Conservation (phyloP, 2,888 invertebrate species). For the Ypsolopha scabrella region DNA sequence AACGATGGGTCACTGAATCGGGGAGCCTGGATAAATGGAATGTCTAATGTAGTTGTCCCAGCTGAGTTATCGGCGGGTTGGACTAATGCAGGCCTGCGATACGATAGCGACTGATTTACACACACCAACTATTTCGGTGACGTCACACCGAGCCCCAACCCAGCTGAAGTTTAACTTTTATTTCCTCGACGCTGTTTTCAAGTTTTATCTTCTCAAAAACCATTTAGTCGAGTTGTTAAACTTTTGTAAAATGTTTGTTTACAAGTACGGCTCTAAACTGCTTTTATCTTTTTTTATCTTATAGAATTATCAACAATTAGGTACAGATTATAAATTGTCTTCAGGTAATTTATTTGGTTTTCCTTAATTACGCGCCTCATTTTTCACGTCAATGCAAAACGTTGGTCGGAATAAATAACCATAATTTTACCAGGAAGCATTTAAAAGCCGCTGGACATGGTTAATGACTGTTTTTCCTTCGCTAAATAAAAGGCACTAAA, state of each 20-base stretch:
- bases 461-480: too few species aligned
- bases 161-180: background rate
- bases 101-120: background rate
- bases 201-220: background rate
- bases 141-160: background rate
- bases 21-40: constrained; percentile 7
- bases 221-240: background rate
- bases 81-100: constrained; percentile 15
- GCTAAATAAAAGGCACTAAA: too few species aligned
- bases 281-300: too few species aligned
- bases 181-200: background rate
- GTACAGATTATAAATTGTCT: too few species aligned
- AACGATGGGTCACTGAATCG: background rate
- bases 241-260: background rate
- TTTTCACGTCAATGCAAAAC: too few species aligned
- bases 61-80: constrained; percentile 18
- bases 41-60: constrained; percentile 16
- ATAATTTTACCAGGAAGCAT: too few species aligned
- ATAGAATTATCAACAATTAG: too few species aligned
- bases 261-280: too few species aligned
- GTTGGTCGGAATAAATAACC: too few species aligned
- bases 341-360: too few species aligned
- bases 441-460: too few species aligned
- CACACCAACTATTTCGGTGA: background rate
- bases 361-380: too few species aligned